Conservation (phyloP, 2,888 invertebrate species). For the Cybosia mesomella region DNA sequence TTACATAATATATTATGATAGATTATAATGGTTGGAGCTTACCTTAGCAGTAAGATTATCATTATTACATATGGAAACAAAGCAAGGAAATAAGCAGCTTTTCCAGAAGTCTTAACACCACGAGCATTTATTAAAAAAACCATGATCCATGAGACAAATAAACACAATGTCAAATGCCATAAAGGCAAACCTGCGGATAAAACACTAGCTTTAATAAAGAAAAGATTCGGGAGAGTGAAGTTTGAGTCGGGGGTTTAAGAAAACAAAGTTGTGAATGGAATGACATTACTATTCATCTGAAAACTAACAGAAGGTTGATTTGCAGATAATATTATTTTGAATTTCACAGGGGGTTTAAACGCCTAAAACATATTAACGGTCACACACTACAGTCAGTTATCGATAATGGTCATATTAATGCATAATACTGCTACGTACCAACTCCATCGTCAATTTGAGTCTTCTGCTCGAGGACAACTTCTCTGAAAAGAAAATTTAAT, state of each 20-base stretch:
- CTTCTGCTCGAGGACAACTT: not conserved
- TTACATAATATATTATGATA: too few relatives aligned
- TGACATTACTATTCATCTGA: too few relatives aligned
- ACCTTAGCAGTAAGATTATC: slow-evolving; percentile 90
- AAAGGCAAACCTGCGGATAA: slow-evolving; percentile 85
- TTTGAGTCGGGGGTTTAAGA: too few relatives aligned
- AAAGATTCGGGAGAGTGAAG: not conserved
- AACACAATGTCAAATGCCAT: slow-evolving; percentile 89
- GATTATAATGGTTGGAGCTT: slow-evolving; percentile 21
- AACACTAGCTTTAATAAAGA: not conserved
- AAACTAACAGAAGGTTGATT: too few relatives aligned
- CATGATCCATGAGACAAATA: slow-evolving; percentile 90
- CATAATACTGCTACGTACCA: slow-evolving; percentile 55
- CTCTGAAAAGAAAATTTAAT: not conserved
- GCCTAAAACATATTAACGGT: too few relatives aligned
- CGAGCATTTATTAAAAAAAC: slow-evolving; percentile 90
- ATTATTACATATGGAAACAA: slow-evolving; percentile 94
- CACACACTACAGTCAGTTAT: too few relatives aligned
- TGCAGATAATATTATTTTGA: too few relatives aligned
- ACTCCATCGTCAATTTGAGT: slow-evolving; percentile 63
- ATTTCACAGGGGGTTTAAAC: too few relatives aligned
- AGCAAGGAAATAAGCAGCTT: slow-evolving; percentile 95
- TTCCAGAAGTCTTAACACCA: slow-evolving; percentile 93
- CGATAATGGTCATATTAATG: too few relatives aligned
- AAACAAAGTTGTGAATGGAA: too few relatives aligned